phyloP scores from a whole-genome alignment of 1,140 invertebrate species.

The Asbolus verrucosus region DNA sequence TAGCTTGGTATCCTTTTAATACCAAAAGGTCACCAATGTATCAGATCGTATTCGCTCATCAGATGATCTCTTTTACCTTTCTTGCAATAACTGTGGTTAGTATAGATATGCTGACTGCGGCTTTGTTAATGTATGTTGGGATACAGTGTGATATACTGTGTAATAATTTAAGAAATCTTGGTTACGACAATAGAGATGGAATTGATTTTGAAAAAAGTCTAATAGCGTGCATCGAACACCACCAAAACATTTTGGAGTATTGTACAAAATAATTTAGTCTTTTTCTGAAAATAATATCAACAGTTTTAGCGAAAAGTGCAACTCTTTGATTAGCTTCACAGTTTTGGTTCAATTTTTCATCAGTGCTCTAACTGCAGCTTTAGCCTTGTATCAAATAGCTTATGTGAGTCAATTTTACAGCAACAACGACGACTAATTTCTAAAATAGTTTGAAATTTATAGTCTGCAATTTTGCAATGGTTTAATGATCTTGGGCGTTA shows the following conservation, averaged over 20 bases:
- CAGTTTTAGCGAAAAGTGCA: background rate
- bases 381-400: too few species aligned
- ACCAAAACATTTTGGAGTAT: too few species aligned
- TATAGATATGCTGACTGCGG: background rate
- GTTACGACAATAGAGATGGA: too few species aligned
- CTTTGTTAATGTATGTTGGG: background rate
- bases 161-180: too few species aligned
- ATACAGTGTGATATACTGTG: background rate
- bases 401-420: too few species aligned
- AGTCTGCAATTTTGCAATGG: background rate
- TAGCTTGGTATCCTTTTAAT: background rate
- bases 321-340: background rate
- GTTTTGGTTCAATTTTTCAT: background rate
- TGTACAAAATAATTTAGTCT: too few species aligned
- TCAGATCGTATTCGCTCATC: background rate
- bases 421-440: too few species aligned
- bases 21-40: background rate
- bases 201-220: too few species aligned
- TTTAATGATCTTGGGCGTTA: too few species aligned
- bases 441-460: background rate
- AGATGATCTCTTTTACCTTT: background rate
- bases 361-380: too few species aligned
- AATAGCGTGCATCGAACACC: too few species aligned
- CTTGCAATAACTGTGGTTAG: background rate
- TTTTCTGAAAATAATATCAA: background rate